Conservation (phyloP, 2,113 vertebrate species). For the Erythrolamprus reginae region DNA sequence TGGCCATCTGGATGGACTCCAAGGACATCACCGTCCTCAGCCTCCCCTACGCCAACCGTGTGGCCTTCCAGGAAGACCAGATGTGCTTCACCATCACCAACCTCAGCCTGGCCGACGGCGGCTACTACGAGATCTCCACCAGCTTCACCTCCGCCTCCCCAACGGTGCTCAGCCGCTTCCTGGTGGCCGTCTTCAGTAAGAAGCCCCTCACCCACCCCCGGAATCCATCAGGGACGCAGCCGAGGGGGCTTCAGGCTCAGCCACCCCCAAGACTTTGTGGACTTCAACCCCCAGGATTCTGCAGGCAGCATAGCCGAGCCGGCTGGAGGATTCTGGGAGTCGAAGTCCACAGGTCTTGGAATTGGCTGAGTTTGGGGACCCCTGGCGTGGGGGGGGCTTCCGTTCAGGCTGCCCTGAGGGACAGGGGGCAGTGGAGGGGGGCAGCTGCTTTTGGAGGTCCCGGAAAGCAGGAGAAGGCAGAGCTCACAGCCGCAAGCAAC, state of each 20-base stretch:
- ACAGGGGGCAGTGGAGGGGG: neutral
- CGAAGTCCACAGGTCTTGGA: too few species aligned
- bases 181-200: neutral
- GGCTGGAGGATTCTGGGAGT: too few species aligned
- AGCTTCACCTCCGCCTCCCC: rapidly evolving
- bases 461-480: neutral
- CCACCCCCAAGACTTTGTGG: too few species aligned
- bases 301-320: too few species aligned
- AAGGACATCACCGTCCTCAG: rapidly evolving
- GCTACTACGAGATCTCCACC: neutral
- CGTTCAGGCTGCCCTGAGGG: neutral
- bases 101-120: neutral
- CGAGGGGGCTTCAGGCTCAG: too few species aligned
- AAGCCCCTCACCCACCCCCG: too few species aligned
- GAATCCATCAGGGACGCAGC: too few species aligned
- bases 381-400: too few species aligned
- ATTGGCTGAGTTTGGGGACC: too few species aligned
- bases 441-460: neutral
- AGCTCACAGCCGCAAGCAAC: neutral
- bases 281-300: too few species aligned
- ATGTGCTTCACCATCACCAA: neutral
- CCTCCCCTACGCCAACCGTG: rapidly evolving
- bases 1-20: neutral
- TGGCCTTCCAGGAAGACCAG: neutral
- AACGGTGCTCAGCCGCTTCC: rapidly evolving